A percentile compares a stretch with the other conserved stretches of the same genome.
phyloP scores from a whole-genome alignment of 2,888 invertebrate genomes.

The Mimumesa dahlbomi region DNA sequence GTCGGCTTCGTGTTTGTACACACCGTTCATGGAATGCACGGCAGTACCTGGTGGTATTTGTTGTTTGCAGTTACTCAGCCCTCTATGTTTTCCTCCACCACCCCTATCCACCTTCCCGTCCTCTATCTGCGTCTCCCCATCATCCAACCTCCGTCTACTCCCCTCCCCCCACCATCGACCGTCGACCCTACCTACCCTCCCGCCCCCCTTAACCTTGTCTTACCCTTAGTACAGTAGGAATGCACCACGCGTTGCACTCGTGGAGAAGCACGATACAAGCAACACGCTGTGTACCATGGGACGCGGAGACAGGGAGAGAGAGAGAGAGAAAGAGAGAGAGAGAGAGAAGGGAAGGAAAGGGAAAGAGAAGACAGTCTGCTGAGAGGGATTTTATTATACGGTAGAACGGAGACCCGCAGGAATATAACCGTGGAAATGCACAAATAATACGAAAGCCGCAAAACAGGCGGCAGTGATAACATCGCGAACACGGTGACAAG shows the following conservation, averaged over 20 bases:
- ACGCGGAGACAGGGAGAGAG: constrained; percentile 4
- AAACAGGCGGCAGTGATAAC: constrained; percentile 58
- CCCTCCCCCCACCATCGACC: constrained; percentile 16
- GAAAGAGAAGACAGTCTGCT: constrained; percentile 38
- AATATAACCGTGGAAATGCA: constrained; percentile 60
- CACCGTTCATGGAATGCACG: constrained; percentile 48
- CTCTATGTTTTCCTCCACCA: constrained; percentile 47
- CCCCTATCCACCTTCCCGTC: background rate
- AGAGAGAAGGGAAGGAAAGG: constrained; percentile 1
- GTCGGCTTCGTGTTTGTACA: constrained; percentile 64
- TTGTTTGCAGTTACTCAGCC: constrained; percentile 71
- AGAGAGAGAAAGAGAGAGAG: background rate
- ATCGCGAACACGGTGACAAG: constrained; percentile 47
- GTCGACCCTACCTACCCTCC: background rate
- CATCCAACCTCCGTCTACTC: background rate
- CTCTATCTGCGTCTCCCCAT: background rate
- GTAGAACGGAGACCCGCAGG: constrained; percentile 45
- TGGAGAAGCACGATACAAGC: constrained; percentile 38
- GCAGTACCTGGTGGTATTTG: constrained; percentile 66
- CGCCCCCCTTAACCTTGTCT: background rate
- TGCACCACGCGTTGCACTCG: constrained; percentile 49
- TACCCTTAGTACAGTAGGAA: constrained; percentile 24
- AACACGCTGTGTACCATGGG: constrained; percentile 40
- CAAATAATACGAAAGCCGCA: constrained; percentile 54
- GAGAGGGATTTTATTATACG: constrained; percentile 64